Evolutionary conservation across 2,888 invertebrate species (phyloP).

Genomic region (Cheilosia soror): DNA sequence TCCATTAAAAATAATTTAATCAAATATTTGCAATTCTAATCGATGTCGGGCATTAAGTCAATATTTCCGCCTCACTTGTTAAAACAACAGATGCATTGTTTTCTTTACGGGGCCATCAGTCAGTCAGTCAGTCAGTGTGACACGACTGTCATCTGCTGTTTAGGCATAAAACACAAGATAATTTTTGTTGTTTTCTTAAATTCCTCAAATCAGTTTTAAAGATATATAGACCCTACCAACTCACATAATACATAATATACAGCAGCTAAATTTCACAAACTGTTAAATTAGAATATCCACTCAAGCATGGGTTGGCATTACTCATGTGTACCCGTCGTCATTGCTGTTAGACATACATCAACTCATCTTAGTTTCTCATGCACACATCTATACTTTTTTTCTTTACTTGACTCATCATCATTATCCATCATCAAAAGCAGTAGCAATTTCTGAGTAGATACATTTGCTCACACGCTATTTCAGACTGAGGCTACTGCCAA

Average conservation of each 20-base stretch:
- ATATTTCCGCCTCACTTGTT: background rate
- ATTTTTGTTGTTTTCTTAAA: background rate
- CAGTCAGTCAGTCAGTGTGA: background rate
- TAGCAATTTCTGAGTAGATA: background rate
- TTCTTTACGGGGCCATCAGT: background rate
- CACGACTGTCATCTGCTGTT: background rate
- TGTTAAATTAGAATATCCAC: constrained; percentile 67
- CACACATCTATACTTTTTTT: constrained; percentile 27
- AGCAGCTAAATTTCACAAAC: constrained; percentile 55
- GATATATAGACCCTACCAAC: constrained; percentile 12
- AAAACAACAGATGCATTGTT: constrained; percentile 13
- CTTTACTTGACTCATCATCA: constrained; percentile 54
- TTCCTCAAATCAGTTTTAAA: no score
- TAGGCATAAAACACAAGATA: background rate
- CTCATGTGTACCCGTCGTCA: constrained; percentile 20
- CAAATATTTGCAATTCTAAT: constrained; percentile 18
- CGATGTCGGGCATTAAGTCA: background rate
- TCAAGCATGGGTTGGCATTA: constrained; percentile 44
- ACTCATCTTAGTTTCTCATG: constrained; percentile 44
- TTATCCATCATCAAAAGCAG: constrained; percentile 28
- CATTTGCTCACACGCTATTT: constrained; percentile 20
- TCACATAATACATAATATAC: constrained; percentile 48
- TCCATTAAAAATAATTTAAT: background rate
- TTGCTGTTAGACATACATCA: constrained; percentile 1
- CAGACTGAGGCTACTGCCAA: constrained; percentile 5